These are phyloP conservation scores for Drosophila vallismaia DNA, from an alignment of 2,888 invertebrate species.

Conservation along the genomic window DNA sequence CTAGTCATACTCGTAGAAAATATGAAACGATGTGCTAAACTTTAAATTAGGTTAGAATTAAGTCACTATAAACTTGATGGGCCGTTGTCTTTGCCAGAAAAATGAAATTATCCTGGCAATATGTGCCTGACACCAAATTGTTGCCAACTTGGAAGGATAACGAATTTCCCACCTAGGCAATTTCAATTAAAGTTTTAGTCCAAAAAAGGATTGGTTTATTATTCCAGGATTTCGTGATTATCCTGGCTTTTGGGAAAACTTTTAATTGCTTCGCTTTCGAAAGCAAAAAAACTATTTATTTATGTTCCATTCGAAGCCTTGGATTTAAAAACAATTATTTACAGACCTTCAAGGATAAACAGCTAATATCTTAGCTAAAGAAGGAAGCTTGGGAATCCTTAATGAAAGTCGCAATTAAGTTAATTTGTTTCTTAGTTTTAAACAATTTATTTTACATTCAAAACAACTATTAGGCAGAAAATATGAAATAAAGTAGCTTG, in stretches of 20 bases:
- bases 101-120: neutral
- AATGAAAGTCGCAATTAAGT: neutral
- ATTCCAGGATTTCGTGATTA: neutral
- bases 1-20: neutral
- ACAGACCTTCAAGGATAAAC: neutral
- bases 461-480: too few species aligned
- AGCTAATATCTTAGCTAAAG: neutral
- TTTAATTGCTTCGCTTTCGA: slow-evolving; percentile 1
- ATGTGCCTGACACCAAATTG: neutral
- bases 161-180: neutral
- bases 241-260: neutral
- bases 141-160: neutral
- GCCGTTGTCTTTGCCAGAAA: neutral
- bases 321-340: slow-evolving; percentile 1
- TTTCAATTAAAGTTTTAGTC: neutral
- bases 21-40: neutral
- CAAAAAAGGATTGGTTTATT: neutral
- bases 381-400: neutral
- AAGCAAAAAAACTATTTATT: slow-evolving; percentile 2
- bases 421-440: neutral
- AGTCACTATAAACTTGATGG: slow-evolving; percentile 1
- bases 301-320: neutral
- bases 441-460: too few species aligned
- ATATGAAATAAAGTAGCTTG: too few species aligned
- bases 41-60: neutral